phyloP scores from a whole-genome alignment of 2,888 invertebrate genomes.

The Dione vanillae region DNA sequence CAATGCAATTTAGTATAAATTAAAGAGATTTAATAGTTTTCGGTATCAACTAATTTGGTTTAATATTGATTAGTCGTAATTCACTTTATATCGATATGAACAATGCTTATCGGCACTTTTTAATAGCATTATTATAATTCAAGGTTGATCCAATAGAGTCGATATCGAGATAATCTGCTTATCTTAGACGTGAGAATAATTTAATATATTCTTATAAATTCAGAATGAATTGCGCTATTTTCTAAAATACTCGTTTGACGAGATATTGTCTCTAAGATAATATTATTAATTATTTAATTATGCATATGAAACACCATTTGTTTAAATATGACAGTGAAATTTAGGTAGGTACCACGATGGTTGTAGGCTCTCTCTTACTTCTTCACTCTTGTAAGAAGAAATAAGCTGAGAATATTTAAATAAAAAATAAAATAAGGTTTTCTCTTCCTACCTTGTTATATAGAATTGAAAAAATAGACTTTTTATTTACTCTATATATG shows the following conservation, averaged over 20 bases:
- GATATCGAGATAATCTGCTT: not conserved
- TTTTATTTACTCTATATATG: too few relatives aligned
- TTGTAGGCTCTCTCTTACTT: too few relatives aligned
- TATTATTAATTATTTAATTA: not conserved
- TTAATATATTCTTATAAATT: not conserved
- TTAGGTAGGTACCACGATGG: not conserved
- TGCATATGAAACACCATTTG: not conserved
- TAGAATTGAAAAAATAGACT: too few relatives aligned
- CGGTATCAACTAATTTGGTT: not conserved
- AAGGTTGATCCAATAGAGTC: constrained; percentile 19
- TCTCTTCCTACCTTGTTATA: too few relatives aligned
- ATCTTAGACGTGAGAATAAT: not conserved
- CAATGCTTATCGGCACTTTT: not conserved
- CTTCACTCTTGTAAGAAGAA: too few relatives aligned
- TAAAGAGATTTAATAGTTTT: not conserved
- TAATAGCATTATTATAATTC: constrained; percentile 11
- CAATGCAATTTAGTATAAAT: constrained; percentile 9
- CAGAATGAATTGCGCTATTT: not conserved
- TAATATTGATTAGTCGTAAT: not conserved
- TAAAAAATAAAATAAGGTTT: too few relatives aligned
- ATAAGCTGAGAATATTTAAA: too few relatives aligned
- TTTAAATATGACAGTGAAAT: not conserved
- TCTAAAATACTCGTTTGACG: not conserved
- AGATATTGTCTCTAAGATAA: not conserved
- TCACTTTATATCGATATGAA: not conserved